These are phyloP conservation scores for Clarias platycephalus DNA, from an alignment of 2,797 vertebrate species.

Conservation along the genomic window DNA sequence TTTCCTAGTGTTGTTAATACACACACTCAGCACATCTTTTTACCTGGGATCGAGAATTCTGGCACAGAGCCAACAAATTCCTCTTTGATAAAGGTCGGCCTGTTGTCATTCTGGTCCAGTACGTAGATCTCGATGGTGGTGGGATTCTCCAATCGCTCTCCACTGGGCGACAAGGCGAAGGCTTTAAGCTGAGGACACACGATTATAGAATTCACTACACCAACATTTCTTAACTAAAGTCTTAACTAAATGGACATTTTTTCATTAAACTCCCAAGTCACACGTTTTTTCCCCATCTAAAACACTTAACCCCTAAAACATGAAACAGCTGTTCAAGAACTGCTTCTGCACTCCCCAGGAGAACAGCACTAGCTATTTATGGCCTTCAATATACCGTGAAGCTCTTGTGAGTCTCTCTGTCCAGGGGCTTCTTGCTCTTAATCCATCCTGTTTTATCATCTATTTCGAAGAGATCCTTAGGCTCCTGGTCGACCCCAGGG, in stretches of 20 bases:
- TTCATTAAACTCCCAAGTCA: background rate
- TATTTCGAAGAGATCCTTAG: slow-evolving; percentile 89
- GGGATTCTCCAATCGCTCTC: slow-evolving; percentile 87
- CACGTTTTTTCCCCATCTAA: slow-evolving; percentile 3
- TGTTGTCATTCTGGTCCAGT: slow-evolving; percentile 96
- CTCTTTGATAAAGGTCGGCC: slow-evolving; percentile 80
- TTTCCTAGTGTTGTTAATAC: too few species aligned
- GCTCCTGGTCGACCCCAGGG: slow-evolving; percentile 91
- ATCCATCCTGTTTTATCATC: slow-evolving; percentile 89
- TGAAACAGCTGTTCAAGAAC: slow-evolving; percentile 30
- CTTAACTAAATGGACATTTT: background rate
- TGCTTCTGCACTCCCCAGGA: background rate
- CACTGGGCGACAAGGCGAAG: slow-evolving; percentile 89
- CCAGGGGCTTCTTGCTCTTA: slow-evolving; percentile 85
- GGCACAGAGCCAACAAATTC: slow-evolving; percentile 77
- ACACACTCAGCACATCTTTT: background rate
- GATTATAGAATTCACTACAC: background rate
- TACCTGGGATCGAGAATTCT: slow-evolving; percentile 91
- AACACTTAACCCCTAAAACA: slow-evolving; percentile 1
- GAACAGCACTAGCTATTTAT: slow-evolving; percentile 11
- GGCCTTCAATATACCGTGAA: slow-evolving; percentile 78
- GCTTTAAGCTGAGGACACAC: slow-evolving; percentile 81
- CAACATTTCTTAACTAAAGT: background rate
- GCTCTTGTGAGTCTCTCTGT: slow-evolving; percentile 85
- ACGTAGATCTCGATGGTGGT: slow-evolving; percentile 94